A percentile compares a stretch with the other conserved stretches of the same genome.
Evolutionary conservation across 2,113 vertebrate species (phyloP).

Genomic region (Pelecanoides urinatrix): DNA sequence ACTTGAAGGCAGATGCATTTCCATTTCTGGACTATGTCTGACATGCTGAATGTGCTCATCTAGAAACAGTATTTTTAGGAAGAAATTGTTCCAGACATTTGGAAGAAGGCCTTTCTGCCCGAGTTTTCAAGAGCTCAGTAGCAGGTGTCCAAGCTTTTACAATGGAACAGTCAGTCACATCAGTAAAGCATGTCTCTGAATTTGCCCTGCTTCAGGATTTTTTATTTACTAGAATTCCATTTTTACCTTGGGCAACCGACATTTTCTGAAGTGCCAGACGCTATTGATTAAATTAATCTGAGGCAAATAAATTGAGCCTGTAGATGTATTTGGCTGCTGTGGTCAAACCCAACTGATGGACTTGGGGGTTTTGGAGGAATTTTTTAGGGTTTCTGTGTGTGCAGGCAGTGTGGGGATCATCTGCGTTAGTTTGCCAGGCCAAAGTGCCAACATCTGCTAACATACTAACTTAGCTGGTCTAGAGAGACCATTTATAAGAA

Average conservation of each 20-base stretch:
- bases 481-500: background rate
- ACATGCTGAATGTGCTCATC: background rate
- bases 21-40: background rate
- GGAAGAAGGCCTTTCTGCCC: background rate
- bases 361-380: background rate
- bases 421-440: background rate
- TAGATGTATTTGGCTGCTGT: background rate
- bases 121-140: background rate
- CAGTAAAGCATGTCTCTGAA: background rate
- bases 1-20: background rate
- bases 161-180: background rate
- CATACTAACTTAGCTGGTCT: background rate
- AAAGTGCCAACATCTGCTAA: background rate
- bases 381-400: background rate
- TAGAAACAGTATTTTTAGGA: conserved; percentile 3
- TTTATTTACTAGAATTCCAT: background rate
- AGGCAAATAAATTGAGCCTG: background rate
- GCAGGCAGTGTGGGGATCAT: background rate
- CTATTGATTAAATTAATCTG: background rate
- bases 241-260: background rate
- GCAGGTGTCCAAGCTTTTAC: background rate
- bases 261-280: background rate
- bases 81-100: background rate
- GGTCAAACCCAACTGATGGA: background rate
- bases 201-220: background rate